Conservation (phyloP, 1,140 invertebrate species). For the Drosophila dunni region DNA sequence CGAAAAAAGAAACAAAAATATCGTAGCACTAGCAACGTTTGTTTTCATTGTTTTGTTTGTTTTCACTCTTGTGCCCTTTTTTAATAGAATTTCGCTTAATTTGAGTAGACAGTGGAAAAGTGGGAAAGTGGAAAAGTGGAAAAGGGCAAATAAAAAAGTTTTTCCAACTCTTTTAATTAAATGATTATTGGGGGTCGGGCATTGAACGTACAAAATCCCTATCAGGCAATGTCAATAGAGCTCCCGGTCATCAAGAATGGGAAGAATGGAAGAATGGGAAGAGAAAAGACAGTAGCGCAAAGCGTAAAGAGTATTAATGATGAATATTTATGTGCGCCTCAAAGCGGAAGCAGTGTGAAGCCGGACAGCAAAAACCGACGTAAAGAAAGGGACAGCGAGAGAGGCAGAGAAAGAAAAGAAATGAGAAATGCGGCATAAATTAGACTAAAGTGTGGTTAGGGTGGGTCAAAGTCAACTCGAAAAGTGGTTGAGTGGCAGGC, state of each 20-base stretch:
- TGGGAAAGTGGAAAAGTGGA: conserved; percentile 12
- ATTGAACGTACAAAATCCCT: conserved; percentile 42
- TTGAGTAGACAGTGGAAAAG: conserved; percentile 53
- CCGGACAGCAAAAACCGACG: conserved; percentile 24
- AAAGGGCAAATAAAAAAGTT: conserved; percentile 62
- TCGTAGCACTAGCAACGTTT: conserved; percentile 44
- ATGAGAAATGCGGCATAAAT: conserved; percentile 72
- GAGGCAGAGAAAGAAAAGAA: conserved; percentile 25
- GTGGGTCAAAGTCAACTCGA: conserved; percentile 46
- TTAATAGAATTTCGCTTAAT: conserved; percentile 84
- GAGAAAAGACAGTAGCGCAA: conserved; percentile 43
- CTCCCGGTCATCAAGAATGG: background rate
- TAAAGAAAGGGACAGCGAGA: background rate
- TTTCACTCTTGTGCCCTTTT: conserved; percentile 50
- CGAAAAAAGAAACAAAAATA: conserved; percentile 11
- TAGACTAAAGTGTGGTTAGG: conserved; percentile 72
- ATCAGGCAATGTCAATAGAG: conserved; percentile 71
- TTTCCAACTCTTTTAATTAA: conserved; percentile 83
- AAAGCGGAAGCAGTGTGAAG: conserved; percentile 59
- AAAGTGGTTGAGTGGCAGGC: conserved; percentile 39
- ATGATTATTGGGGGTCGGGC: conserved; percentile 71
- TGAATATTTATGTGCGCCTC: conserved; percentile 79
- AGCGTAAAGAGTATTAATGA: conserved; percentile 81
- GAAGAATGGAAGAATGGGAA: background rate
- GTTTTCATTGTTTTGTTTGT: conserved; percentile 74